Evolutionary conservation across 1,140 invertebrate species (phyloP), one percentile per base, ranked within the genome.

Genomic region (Lucilia cuprina): DNA sequence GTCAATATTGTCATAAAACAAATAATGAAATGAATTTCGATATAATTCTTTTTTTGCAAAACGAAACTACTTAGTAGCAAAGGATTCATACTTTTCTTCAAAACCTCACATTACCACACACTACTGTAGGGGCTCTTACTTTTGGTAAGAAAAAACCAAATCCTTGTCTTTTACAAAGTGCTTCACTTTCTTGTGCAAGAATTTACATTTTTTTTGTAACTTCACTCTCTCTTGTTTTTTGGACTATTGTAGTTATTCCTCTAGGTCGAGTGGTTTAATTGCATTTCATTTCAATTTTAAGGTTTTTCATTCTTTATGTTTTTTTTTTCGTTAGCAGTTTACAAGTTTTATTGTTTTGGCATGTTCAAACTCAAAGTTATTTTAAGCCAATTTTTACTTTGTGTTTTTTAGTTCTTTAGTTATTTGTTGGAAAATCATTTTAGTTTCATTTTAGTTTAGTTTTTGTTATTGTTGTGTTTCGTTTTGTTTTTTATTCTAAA

Each of bases 361-460:
- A 70, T 55, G 50, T 70, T 70, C 65, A 70, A 70, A 70, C 25
- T 70, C 65, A 70, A 70, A 70, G 65, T 70, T 70, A 70, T 70
- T 70, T 70, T 70, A 70, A 70, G 19, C 65, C 65, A 70, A 70
- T 70, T 70, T 70, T 60, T 60, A 60, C 55, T 60, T 60, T 60
- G 55, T 60, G 55, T 17, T 60, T 60, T 60, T 60, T 60, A 14
- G 4, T 60, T 60, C 5, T 17, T 60, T 17, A 2, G 13, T 41
- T 55, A 70, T 19, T 70, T 70, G n/a, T 70, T 21, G n/a, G 19
- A 21, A 21, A 21, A 21, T 70, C 17, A 70, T 70, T 70, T 19
- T 10, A 70, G 65, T 70, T 70, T 70, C 65, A 21, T 70, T 70
- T 70, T 19, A 19, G 65, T 21, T 70, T 4, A 70, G 65, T 70